Conservation (phyloP, 2,888 invertebrate genomes). For the Spodoptera picta region DNA sequence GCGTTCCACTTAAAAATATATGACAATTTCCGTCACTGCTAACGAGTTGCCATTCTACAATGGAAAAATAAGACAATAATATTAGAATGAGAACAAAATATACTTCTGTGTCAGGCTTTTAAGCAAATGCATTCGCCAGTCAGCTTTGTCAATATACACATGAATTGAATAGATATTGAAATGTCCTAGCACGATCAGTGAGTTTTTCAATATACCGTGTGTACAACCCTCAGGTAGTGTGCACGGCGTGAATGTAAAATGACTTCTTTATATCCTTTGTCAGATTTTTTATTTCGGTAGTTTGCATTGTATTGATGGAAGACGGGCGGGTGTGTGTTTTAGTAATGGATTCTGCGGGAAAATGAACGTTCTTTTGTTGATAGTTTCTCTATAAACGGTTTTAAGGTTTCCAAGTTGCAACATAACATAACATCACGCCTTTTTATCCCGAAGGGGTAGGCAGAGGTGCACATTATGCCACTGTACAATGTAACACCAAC, state of each 20-base stretch:
- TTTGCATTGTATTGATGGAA: constrained; percentile 37
- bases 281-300: constrained; percentile 27
- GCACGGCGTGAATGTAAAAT: constrained; percentile 33
- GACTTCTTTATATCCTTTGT: constrained; percentile 25
- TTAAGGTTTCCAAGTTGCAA: not conserved
- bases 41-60: constrained; percentile 2
- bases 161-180: constrained; percentile 62
- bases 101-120: constrained; percentile 60
- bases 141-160: constrained; percentile 62
- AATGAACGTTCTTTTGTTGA: not conserved
- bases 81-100: constrained; percentile 49
- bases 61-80: not conserved
- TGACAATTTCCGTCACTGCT: not conserved
- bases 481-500: too few species aligned
- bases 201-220: constrained; percentile 51
- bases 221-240: constrained; percentile 37
- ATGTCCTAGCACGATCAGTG: constrained; percentile 50
- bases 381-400: not conserved
- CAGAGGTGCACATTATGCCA: too few species aligned
- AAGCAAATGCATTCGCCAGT: constrained; percentile 66
- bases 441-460: too few species aligned
- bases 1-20: not conserved
- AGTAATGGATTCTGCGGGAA: constrained; percentile 1
- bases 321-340: not conserved
- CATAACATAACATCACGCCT: too few species aligned